Conservation (phyloP, 2,113 vertebrate species). For the Eira barbara region DNA sequence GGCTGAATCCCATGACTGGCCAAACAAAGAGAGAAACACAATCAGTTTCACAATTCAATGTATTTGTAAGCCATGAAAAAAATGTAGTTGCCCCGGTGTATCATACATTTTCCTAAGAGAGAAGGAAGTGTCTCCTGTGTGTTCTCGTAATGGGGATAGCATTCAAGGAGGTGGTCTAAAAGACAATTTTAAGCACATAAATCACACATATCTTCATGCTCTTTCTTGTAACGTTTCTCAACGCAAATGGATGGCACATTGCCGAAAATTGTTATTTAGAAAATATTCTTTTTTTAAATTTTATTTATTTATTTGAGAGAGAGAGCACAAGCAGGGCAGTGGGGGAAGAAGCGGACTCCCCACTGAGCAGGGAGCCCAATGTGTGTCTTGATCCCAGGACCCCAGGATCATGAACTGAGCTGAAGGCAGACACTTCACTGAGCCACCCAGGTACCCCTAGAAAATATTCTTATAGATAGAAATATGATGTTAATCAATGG, state of each 20-base stretch:
- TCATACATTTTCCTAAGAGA: background rate
- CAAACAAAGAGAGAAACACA: background rate
- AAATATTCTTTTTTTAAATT: background rate
- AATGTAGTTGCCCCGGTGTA: background rate
- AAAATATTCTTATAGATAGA: background rate
- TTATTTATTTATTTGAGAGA: background rate
- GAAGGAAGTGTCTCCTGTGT: background rate
- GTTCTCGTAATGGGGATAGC: background rate
- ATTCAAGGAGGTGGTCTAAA: background rate
- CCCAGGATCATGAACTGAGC: background rate
- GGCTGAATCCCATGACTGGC: background rate
- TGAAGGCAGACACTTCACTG: background rate
- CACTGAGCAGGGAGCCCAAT: background rate
- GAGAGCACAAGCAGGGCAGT: too few relatives aligned
- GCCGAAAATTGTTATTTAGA: background rate
- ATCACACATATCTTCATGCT: background rate
- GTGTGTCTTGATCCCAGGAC: background rate
- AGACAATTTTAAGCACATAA: fast-evolving
- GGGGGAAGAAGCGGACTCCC: background rate
- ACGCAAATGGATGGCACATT: background rate
- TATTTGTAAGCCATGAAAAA: background rate
- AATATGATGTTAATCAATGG: background rate
- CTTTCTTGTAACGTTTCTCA: background rate
- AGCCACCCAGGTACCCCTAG: background rate
- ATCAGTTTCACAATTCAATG: background rate